Conservation (phyloP, 2,113 vertebrate species). For the Tetrao urogallus region DNA sequence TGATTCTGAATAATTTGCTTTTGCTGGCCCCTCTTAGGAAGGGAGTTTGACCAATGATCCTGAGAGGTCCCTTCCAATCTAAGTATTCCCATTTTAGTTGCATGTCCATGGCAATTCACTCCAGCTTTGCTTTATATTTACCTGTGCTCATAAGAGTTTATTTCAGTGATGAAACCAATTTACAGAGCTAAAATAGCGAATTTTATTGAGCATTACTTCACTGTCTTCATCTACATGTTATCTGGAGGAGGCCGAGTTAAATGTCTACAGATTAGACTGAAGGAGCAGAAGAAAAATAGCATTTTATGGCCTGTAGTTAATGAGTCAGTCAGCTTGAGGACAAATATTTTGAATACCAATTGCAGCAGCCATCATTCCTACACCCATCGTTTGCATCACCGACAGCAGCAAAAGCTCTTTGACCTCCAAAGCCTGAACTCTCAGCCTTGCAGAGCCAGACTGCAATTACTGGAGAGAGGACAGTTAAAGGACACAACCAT, state of each 20-base stretch:
- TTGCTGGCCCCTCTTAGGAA: not conserved
- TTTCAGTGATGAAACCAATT: not conserved
- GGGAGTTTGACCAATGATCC: not conserved
- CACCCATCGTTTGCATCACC: not conserved
- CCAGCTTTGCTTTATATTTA: not conserved
- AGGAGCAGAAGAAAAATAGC: not conserved
- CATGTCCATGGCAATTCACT: not conserved
- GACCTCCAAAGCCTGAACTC: not conserved
- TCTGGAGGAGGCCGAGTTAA: not conserved
- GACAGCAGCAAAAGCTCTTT: not conserved
- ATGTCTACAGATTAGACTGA: slow-evolving; percentile 3
- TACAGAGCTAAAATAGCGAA: not conserved
- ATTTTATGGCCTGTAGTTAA: slow-evolving; percentile 64
- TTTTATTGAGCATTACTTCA: not conserved
- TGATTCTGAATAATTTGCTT: not conserved
- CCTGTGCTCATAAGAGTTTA: not conserved
- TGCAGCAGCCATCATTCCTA: not conserved
- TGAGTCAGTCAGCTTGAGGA: slow-evolving; percentile 31
- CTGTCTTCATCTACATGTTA: not conserved
- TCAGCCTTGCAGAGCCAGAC: not conserved
- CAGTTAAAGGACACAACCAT: not conserved
- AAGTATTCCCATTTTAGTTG: not conserved
- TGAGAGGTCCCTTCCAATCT: not conserved
- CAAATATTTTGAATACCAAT: slow-evolving; percentile 62
- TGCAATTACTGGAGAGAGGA: not conserved